Base-by-base conservation (phyloP, 2,797 vertebrate genomes). In the Centroberyx gerrardi region DNA sequence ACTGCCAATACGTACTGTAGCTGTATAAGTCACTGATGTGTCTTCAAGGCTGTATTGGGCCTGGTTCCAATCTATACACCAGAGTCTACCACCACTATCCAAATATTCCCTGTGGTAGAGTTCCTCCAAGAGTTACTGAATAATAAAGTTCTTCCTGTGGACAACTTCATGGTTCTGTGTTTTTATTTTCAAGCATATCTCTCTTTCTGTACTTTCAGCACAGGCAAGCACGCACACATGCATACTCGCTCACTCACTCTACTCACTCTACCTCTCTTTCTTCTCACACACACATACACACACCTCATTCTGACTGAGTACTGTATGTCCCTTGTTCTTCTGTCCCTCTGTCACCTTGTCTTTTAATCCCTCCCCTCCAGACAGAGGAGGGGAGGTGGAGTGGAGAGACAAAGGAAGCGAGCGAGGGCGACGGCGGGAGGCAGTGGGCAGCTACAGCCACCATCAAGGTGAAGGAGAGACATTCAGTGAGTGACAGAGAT, bases 291-390 rank as follows among this genome's bases (percentile, higher is more conserved):
- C 65, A 62, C 36, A 60, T 61, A 79, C 52, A 77, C 68, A 67
- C 31, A 64, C 3, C 1, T 59, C 48, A 62, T 61, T 40, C 5
- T 3, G 54, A 55, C 5, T 29, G 29, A 83, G 68, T 70, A 63
- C 86, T 81, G 73, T 12, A 10, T 54, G 80, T 76, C 74, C 70
- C 58, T 62, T 78, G 80, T 31, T 29, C 27, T 18, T 54, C 52
- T 28, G 2, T 81, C 67, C 64, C 82, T 76, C 78, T 75, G 80
- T 90, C 86, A 88, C 81, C 88, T 90, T 87, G 76, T 87, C 87
- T 78, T 60, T 83, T 83, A 86, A 74, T 76, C 83, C 87, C 81
- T 72, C 78, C 77, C 77, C 66, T 44, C 14, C 73, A 65, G 80
- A 76, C 80, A 49, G 71, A 74, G 51, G 81, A 76, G 59, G 52